Percentiles rank a stretch among this genome's conserved stretches.
These are phyloP conservation scores for Strigamia transsilvanica DNA, from an alignment of 2,888 invertebrate genomes.

Conservation along the genomic window DNA sequence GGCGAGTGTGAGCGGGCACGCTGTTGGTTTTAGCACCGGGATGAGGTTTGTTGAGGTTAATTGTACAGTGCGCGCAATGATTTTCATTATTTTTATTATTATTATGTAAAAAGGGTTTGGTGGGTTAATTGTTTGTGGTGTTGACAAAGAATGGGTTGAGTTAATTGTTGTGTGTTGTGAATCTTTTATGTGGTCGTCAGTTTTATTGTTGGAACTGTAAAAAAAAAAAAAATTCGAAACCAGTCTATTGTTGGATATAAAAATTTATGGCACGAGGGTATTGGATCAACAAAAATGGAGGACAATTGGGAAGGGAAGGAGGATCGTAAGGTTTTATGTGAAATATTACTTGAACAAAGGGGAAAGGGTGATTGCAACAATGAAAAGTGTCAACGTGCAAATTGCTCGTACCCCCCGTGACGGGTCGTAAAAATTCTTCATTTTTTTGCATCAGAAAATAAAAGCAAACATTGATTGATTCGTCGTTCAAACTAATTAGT, in stretches of 20 bases:
- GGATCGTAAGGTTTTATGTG: not conserved
- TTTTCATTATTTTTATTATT: too few relatives aligned
- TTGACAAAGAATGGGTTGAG: too few relatives aligned
- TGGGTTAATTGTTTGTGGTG: too few relatives aligned
- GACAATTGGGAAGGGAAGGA: not conserved
- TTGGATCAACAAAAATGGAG: not conserved
- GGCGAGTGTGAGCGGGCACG: too few relatives aligned
- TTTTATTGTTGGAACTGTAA: not conserved
- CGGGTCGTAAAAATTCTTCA: not conserved
- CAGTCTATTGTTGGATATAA: constrained; percentile 13
- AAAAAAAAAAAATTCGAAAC: not conserved
- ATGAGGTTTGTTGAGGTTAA: too few relatives aligned
- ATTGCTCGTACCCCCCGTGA: not conserved
- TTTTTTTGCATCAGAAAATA: not conserved
- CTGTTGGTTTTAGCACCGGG: too few relatives aligned
- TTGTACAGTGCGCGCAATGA: too few relatives aligned
- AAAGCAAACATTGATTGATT: not conserved
- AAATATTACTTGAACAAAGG: not conserved
- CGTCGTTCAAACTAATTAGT: too few relatives aligned
- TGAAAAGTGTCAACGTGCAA: constrained; percentile 20
- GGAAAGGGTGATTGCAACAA: not conserved
- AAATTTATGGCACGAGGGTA: not conserved
- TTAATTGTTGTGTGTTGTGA: not conserved
- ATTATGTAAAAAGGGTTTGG: too few relatives aligned
- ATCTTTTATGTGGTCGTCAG: not conserved